Evolutionary conservation across 92 coral and sea anemone genomes (phyloP), one percentile per base, ranked within the genome.

Genomic region (Diadumene lineata): DNA sequence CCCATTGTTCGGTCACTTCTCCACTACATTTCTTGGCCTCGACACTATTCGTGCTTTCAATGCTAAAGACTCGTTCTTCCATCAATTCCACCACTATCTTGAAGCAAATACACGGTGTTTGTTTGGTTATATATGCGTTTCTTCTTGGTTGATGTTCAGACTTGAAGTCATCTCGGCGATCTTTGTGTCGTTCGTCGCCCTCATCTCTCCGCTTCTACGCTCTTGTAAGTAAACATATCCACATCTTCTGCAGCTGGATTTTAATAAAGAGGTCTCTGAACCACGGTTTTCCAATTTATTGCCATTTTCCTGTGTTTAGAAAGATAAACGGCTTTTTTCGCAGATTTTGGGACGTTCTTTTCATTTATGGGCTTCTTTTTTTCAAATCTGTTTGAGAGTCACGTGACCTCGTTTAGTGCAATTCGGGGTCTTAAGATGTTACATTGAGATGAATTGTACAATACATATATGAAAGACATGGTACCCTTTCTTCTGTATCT

Each of bases 61-160:
- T 27, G 82, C 82, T n/a, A 67, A 68, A 31, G 82, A 78, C 16
- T 27, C 75, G 9, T 67, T 68, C 69, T 55, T 78, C 31, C 75
- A 68, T 73, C 56, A 78, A 68, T 78, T 78, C 31, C 82, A 78
- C 31, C 82, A 78, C 62, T 68, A 78, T 34, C 76, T 78, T 22
- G 82, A 68, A 30, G 60, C 65, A 23, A 78, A 78, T 66, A 68
- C 82, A 24, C 82, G 82, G 23, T 56, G 75, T 28, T 29, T 78
- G 64, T 78, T 67, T 43, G 82, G 75, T 34, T 78, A 78, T 26
- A 78, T 78, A 29, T 78, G 51, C 29, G 75, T 78, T 6, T 78
- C 82, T 27, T 78, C 82, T 21, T 78, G 82, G 82, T 22, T 78
- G 76, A 78, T 75, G 30, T 78, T 78, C 82, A 67, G 82, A 43